phyloP scores from a whole-genome alignment of 2,797 vertebrate genomes.

The Podargus strigoides region DNA sequence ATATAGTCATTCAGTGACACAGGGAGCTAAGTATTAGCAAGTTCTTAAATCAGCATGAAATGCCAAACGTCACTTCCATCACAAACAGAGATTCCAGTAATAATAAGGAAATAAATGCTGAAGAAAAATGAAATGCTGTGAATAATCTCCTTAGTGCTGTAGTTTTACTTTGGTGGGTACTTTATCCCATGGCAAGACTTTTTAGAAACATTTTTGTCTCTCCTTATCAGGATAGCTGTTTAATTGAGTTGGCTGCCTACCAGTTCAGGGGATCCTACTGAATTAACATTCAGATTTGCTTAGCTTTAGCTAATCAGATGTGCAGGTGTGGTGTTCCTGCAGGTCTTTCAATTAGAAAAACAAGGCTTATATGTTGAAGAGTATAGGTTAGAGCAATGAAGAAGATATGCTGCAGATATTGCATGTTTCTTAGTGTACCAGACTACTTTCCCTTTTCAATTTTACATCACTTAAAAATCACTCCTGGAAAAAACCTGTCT shows the following conservation, averaged over 20 bases:
- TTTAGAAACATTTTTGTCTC: not conserved
- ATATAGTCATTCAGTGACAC: not conserved
- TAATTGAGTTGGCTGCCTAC: constrained; percentile 4
- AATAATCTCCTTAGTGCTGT: not conserved
- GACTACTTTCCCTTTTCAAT: not conserved
- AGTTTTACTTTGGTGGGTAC: not conserved
- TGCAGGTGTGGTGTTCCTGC: not conserved
- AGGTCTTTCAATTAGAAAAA: not conserved
- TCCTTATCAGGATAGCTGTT: not conserved
- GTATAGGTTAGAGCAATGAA: not conserved
- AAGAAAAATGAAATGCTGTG: not conserved
- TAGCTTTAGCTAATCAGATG: not conserved
- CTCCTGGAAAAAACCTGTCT: not conserved
- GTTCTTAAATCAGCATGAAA: not conserved
- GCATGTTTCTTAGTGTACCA: not conserved
- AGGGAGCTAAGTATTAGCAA: not conserved
- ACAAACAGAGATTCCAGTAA: not conserved
- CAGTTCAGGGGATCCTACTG: not conserved
- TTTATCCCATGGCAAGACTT: not conserved
- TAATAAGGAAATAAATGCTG: not conserved
- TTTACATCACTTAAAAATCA: not conserved
- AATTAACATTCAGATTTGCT: not conserved
- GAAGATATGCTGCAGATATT: not conserved
- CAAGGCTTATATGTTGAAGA: not conserved
- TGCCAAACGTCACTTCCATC: not conserved